Percentiles rank a stretch among this genome's conserved stretches.
These are phyloP conservation scores for Drosophila pectinifera DNA, from an alignment of 1,140 invertebrate genomes.

Conservation along the genomic window DNA sequence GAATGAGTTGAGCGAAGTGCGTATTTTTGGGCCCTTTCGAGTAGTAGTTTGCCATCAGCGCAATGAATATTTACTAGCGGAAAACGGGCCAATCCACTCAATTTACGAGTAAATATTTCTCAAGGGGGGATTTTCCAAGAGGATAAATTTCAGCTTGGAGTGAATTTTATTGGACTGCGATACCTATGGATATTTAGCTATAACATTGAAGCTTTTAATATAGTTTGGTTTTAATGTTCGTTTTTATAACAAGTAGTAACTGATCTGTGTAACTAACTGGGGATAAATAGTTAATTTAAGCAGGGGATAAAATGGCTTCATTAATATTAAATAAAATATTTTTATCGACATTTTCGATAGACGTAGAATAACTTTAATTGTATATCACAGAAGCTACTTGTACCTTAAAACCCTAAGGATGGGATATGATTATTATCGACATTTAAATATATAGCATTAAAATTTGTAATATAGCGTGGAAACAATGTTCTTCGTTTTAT, in stretches of 20 bases:
- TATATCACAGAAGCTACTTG: too few species aligned
- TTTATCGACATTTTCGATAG: neutral
- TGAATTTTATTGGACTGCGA: neutral
- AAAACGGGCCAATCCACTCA: conserved; percentile 20
- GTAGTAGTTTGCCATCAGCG: conserved; percentile 12
- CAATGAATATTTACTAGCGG: conserved; percentile 40
- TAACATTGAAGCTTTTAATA: neutral
- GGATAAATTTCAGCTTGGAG: neutral
- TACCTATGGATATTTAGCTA: neutral
- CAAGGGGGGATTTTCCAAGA: conserved; percentile 9
- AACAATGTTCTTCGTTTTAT: too few species aligned
- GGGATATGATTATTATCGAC: too few species aligned
- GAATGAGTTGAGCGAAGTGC: conserved; percentile 26
- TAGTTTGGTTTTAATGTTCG: neutral
- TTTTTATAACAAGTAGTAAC: neutral
- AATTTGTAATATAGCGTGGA: too few species aligned
- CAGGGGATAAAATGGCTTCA: too few species aligned
- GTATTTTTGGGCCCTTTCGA: neutral
- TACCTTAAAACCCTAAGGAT: too few species aligned
- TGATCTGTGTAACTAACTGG: neutral
- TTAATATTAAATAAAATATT: too few species aligned
- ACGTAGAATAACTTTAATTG: neutral
- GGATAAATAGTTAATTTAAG: too few species aligned
- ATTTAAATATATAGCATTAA: too few species aligned
- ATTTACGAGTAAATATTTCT: conserved; percentile 10